Evolutionary conservation across 1,140 invertebrate species (phyloP), one percentile per base, ranked within the genome.

Genomic region (Trichomalopsis sarcophagae): DNA sequence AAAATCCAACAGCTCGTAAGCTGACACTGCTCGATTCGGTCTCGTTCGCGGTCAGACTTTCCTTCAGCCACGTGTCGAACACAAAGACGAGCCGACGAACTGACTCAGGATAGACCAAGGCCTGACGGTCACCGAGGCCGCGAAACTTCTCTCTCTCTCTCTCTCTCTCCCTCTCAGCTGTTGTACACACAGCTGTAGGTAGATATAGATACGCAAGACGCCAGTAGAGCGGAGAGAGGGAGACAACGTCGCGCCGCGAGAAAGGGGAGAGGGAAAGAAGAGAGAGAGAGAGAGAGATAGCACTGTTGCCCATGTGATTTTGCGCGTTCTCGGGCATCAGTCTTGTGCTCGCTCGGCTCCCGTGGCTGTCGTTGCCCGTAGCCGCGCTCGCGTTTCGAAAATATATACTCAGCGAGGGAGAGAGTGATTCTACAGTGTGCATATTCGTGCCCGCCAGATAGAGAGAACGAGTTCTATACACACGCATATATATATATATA

Each of bases 271-370:
- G 36, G 23, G 30, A 14, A 44, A n/a, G 11, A 9, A 33, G 13
- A 33, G 21, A 68, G 50, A 69, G 21, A 68, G 50, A 69, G 36
- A 81, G n/a, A 55, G 13, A 81, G 23, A 36, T 3, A 80, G 30
- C 27, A 14, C 69, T 71, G 30, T 17, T 17, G 44, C 47, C 69
- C 69, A 74, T 50, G 81, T 82, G 69, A 55, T 82, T 82, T 74
- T 73, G 80, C 47, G 76, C 50, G 76, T 78, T 27, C 50, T 27
- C 47, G 13, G 6, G 76, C 6, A 47, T 40, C 75, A 23, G 40
- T 77, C 40, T 27, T 21, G 40, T 40, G 73, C 21, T 36, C 36
- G 30, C 33, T 40, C 30, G 10, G 73, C 21, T 21, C 4, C 17
- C 10, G 44, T 17, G 40, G 21, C 68, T 33, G 68, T 33, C 68